Percentiles rank a stretch among this genome's conserved stretches.
phyloP scores from a whole-genome alignment of 1,140 invertebrate species.

The Musca vetustissima region DNA sequence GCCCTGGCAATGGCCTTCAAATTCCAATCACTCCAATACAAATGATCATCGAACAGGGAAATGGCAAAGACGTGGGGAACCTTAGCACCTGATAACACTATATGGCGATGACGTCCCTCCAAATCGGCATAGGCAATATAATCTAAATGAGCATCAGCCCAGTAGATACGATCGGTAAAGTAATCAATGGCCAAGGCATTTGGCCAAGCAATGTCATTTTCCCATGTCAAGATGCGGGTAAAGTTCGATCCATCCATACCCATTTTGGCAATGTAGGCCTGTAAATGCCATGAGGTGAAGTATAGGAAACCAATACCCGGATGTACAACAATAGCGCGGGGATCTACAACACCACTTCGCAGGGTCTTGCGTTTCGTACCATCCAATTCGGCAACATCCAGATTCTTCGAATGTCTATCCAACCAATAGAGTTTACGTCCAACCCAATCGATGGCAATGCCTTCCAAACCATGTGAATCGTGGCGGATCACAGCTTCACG shows the following conservation, averaged over 20 bases:
- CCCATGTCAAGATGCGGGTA: conserved; percentile 84
- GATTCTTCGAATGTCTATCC: conserved; percentile 91
- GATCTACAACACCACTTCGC: conserved; percentile 85
- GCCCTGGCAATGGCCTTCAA: conserved; percentile 83
- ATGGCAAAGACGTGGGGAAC: conserved; percentile 95
- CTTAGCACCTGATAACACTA: conserved; percentile 74
- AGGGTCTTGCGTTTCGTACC: conserved; percentile 89
- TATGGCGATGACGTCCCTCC: conserved; percentile 81
- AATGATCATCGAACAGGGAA: conserved; percentile 88
- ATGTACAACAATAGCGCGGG: conserved; percentile 91
- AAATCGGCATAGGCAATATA: conserved; percentile 94
- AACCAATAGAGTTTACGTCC: conserved; percentile 96
- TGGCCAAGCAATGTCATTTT: conserved; percentile 96
- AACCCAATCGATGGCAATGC: conserved; percentile 96
- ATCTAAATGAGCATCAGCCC: conserved; percentile 97
- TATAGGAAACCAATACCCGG: conserved; percentile 93
- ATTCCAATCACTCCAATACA: conserved; percentile 99
- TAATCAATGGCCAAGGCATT: conserved; percentile 97
- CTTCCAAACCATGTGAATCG: conserved; percentile 92
- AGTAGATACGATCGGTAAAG: conserved; percentile 92
- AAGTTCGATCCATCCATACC: conserved; percentile 96
- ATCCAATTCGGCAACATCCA: conserved; percentile 90
- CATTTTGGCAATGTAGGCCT: conserved; percentile 96
- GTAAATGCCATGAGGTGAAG: conserved; percentile 94
- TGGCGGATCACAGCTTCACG: conserved; percentile 88